These are phyloP conservation scores for Chironomus tentans DNA, from an alignment of 2,888 invertebrate species.

Conservation along the genomic window DNA sequence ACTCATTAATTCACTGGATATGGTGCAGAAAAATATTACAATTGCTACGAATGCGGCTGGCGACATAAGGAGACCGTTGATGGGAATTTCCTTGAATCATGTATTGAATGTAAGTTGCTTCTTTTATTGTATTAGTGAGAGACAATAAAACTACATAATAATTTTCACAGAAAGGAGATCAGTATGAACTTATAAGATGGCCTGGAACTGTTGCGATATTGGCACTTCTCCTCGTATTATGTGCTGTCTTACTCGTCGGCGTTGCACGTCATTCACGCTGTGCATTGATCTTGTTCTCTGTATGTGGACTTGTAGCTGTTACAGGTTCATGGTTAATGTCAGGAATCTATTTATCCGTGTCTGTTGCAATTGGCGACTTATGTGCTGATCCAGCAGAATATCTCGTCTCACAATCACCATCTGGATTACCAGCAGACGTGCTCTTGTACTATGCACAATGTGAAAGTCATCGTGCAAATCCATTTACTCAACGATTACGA, in stretches of 20 bases:
- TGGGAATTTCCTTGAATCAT: conserved; percentile 58
- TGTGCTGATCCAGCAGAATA: conserved; percentile 79
- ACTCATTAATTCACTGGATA: conserved; percentile 58
- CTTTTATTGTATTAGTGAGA: background rate
- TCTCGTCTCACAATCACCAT: conserved; percentile 55
- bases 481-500: conserved; percentile 71
- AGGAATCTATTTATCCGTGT: conserved; percentile 73
- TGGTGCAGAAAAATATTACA: conserved; percentile 64
- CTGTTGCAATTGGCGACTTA: conserved; percentile 77
- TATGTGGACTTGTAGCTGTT: conserved; percentile 75
- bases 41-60: conserved; percentile 66
- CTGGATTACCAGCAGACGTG: conserved; percentile 49
- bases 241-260: conserved; percentile 81
- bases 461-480: conserved; percentile 67
- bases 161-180: conserved; percentile 53
- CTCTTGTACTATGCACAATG: conserved; percentile 75
- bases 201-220: conserved; percentile 82
- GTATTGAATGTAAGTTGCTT: conserved; percentile 42
- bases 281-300: conserved; percentile 81
- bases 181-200: conserved; percentile 72
- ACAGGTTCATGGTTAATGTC: conserved; percentile 83
- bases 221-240: conserved; percentile 75
- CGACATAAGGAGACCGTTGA: conserved; percentile 63
- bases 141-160: conserved; percentile 17
- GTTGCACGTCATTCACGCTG: conserved; percentile 82